Conservation (phyloP, 2,888 invertebrate species). For the Phengaris alcon region DNA sequence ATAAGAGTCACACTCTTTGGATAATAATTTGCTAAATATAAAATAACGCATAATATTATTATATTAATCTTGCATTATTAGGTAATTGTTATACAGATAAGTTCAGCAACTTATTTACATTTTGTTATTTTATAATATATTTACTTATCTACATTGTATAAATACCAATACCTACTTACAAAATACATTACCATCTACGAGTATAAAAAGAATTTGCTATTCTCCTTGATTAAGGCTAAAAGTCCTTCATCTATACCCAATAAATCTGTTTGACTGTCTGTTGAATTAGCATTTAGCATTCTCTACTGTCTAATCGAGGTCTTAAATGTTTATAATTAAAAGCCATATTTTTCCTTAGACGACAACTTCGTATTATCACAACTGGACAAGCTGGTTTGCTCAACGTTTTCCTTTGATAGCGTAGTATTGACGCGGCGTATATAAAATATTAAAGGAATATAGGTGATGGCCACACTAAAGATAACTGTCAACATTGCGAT, state of each 20-base stretch:
- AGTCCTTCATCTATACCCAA: too few relatives aligned
- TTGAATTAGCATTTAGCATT: background rate
- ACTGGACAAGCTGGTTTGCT: background rate
- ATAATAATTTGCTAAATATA: background rate
- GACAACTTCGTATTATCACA: background rate
- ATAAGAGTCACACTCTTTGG: background rate
- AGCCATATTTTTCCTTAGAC: constrained; percentile 4
- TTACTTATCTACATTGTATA: too few relatives aligned
- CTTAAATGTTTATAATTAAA: background rate
- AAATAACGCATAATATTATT: background rate
- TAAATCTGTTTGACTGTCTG: too few relatives aligned
- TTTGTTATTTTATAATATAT: too few relatives aligned
- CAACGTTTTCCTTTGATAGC: background rate
- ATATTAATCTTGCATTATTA: too few relatives aligned
- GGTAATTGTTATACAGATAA: too few relatives aligned
- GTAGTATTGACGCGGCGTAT: background rate
- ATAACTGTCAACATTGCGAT: background rate
- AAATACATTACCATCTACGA: too few relatives aligned
- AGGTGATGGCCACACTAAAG: background rate
- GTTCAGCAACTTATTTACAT: too few relatives aligned
- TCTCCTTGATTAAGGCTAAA: too few relatives aligned
- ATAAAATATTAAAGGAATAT: background rate
- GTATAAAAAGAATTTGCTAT: too few relatives aligned
- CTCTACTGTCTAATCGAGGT: background rate
- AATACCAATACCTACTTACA: too few relatives aligned